Percentiles rank a stretch among this genome's conserved stretches.
These are phyloP conservation scores for Macrosoma leucophasiata DNA, from an alignment of 2,888 invertebrate genomes.

Conservation along the genomic window DNA sequence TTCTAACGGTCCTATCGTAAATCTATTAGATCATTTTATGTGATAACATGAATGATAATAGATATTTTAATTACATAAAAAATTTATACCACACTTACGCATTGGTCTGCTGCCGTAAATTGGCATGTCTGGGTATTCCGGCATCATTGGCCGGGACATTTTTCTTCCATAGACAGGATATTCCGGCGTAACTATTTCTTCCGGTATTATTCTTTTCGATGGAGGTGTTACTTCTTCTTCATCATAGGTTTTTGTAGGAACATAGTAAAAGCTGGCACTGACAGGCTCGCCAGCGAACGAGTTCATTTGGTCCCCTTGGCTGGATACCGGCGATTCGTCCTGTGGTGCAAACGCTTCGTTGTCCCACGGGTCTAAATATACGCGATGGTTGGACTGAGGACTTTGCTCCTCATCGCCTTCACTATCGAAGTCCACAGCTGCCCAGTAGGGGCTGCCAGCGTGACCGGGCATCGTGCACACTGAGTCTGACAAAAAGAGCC, in stretches of 20 bases:
- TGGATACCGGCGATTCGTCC: conserved; percentile 49
- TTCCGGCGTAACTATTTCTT: conserved; percentile 44
- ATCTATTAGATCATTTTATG: too few species aligned
- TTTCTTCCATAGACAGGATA: conserved; percentile 52
- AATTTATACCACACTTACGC: conserved; percentile 42
- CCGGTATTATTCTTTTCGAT: conserved; percentile 43
- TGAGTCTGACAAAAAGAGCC: conserved; percentile 35
- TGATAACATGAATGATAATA: too few species aligned
- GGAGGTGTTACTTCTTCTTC: conserved; percentile 54
- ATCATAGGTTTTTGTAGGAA: conserved; percentile 72
- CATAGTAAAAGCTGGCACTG: conserved; percentile 78
- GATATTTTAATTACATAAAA: conserved; percentile 2
- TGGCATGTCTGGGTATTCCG: conserved; percentile 44
- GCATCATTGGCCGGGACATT: conserved; percentile 43
- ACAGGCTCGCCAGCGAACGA: conserved; percentile 73
- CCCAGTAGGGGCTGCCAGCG: conserved; percentile 80
- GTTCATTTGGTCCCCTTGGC: conserved; percentile 64
- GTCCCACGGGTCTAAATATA: conserved; percentile 87
- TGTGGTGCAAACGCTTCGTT: conserved; percentile 86
- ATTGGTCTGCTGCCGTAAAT: conserved; percentile 53
- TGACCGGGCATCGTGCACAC: conserved; percentile 60
- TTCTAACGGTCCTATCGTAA: too few species aligned
- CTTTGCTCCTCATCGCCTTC: conserved; percentile 78
- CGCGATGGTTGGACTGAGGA: conserved; percentile 61
- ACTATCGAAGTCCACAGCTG: conserved; percentile 82